These are phyloP conservation scores for Tribolium freemani DNA, from an alignment of 2,888 invertebrate genomes.

Conservation along the genomic window DNA sequence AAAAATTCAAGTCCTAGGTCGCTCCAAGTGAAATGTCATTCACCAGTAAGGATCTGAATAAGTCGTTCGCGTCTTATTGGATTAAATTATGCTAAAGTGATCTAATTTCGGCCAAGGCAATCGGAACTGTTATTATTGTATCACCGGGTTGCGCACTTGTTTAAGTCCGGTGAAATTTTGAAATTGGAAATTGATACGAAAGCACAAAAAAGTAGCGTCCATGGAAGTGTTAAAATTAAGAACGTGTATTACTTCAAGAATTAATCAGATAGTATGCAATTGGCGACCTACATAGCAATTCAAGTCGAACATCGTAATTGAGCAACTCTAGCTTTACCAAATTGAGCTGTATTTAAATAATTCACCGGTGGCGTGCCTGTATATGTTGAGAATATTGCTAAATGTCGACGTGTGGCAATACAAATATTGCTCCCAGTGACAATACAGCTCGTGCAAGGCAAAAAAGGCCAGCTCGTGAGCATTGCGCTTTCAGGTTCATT, in stretches of 20 bases:
- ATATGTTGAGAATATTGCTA: conserved; percentile 48
- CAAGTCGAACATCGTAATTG: conserved; percentile 68
- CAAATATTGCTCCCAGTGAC: conserved; percentile 27
- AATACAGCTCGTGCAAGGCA: not conserved
- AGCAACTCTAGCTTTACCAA: conserved; percentile 61
- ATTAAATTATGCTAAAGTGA: not conserved
- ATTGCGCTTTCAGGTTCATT: not conserved
- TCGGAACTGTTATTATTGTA: conserved; percentile 40
- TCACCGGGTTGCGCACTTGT: conserved; percentile 21
- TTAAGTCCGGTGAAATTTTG: conserved; percentile 44
- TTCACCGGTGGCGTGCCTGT: conserved; percentile 53
- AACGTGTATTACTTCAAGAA: conserved; percentile 52
- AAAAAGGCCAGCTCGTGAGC: not conserved
- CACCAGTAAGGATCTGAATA: not conserved
- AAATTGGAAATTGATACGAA: conserved; percentile 48
- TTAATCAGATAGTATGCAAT: conserved; percentile 56
- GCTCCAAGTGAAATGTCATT: not conserved
- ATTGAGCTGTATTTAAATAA: conserved; percentile 61
- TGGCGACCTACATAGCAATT: conserved; percentile 67
- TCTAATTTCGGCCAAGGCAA: conserved; percentile 46
- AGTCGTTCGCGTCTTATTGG: conserved; percentile 1
- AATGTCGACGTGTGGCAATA: conserved; percentile 47
- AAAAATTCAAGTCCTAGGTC: not conserved
- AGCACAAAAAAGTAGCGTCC: conserved; percentile 44
- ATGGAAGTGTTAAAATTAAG: conserved; percentile 51